Base-by-base conservation (phyloP, 2,113 vertebrate genomes). In the Aythya baeri region DNA sequence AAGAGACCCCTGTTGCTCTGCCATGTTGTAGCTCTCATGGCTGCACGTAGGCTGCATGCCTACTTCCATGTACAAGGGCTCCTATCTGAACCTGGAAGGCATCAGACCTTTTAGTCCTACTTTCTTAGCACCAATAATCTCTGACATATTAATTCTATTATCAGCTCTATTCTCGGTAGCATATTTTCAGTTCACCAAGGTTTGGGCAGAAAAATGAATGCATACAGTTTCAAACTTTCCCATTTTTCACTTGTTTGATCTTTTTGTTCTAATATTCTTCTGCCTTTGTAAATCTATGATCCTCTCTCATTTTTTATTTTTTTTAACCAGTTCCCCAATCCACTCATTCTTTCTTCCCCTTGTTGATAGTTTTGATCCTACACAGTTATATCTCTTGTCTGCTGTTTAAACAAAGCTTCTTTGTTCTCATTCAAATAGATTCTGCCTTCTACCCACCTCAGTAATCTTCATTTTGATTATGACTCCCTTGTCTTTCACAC, bases 11-110 rank as follows among this genome's bases (percentile, higher is more conserved):
- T 65, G n/a, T 29, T 70, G 9, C 31, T 63, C 4, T 13, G 20
- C n/a, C 0, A 0, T 0, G 0, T 27, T 83, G 17, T n/a, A 74
- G 8, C 43, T 83, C 21, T 81, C 59, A 74, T 44, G 44, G 49
- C 34, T 92, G 29, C 22, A 70, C 26, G 11, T 13, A 29, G 44
- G 27, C 26, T 74, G 29, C 20, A 31, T 74, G 6, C 11, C 16
- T 52, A 0, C 22, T 79, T 76, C 27, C 25, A 76, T 32, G 17
- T 50, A n/a, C 26, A 93, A 65, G 26, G 5, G 25, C 22, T 91
- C 6, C 66, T 85, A 9, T 34, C 13, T 66, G n/a, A 26, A 34
- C 58, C 16, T 86, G 55, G 34, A 80, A 62, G 34, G 63, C 8
- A 68, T 1, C 8, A 83, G 17, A 41, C 6, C 13, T 52, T 77